Percentiles rank a stretch among this genome's conserved stretches.
These are phyloP conservation scores for Heliconius ismenius DNA, from an alignment of 2,888 invertebrate genomes.

Conservation along the genomic window DNA sequence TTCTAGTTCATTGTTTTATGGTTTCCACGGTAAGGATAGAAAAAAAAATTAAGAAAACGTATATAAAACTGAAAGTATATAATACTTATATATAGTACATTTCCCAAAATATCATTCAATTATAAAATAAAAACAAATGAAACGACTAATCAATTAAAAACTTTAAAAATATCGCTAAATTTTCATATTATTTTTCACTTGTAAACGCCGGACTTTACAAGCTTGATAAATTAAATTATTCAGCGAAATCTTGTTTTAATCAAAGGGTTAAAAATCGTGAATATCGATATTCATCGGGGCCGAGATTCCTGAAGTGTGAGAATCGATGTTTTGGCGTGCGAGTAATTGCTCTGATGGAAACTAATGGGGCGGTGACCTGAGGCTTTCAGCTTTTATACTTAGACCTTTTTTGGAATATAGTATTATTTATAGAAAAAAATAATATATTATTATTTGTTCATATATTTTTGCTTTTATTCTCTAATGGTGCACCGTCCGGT, in stretches of 20 bases:
- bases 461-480: background rate
- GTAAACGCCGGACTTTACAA: background rate
- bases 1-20: no score
- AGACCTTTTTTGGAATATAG: constrained; percentile 15
- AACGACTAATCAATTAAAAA: no score
- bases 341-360: constrained; percentile 37
- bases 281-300: constrained; percentile 30
- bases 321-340: constrained; percentile 38
- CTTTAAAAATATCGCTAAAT: background rate
- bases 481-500: no score
- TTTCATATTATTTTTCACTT: background rate
- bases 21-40: no score
- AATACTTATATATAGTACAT: background rate
- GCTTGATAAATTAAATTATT: constrained; percentile 18
- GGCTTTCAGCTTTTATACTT: constrained; percentile 26
- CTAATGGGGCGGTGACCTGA: constrained; percentile 32
- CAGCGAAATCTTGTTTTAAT: constrained; percentile 15
- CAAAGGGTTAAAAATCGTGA: constrained; percentile 21
- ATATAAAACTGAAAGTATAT: no score
- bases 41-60: no score
- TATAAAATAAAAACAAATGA: background rate
- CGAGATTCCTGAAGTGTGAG: constrained; percentile 35
- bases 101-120: background rate
- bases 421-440: background rate
- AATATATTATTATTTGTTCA: background rate